These are phyloP conservation scores for Yponomeuta evonymella DNA, from an alignment of 2,888 invertebrate genomes.

Conservation along the genomic window DNA sequence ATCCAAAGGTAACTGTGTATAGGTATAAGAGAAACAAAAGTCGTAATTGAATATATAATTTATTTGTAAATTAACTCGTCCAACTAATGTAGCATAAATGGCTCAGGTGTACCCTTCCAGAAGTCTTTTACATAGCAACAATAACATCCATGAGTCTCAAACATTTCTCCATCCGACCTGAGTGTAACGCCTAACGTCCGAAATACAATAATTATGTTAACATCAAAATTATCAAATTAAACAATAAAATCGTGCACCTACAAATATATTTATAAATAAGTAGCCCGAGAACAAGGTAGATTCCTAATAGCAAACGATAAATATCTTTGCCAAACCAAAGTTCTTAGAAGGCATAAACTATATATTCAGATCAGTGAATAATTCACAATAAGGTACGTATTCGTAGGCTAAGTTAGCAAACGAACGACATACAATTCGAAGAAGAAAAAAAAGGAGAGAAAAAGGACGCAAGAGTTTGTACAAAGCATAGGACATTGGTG, in stretches of 20 bases:
- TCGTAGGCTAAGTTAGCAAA: background rate
- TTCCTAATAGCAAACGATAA: slow-evolving; percentile 13
- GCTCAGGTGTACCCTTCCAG: slow-evolving; percentile 49
- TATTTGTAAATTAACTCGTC: slow-evolving; percentile 65
- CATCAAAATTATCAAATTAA: slow-evolving; percentile 57
- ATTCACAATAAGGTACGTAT: slow-evolving; percentile 1
- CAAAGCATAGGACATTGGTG: slow-evolving; percentile 60
- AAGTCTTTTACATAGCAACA: slow-evolving; percentile 30
- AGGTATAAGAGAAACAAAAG: slow-evolving; percentile 22
- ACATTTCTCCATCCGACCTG: slow-evolving; percentile 46
- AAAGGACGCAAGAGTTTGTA: slow-evolving; percentile 28
- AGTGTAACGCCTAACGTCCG: slow-evolving; percentile 40
- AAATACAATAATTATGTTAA: slow-evolving; percentile 45
- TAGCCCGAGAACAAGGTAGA: background rate
- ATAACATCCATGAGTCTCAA: slow-evolving; percentile 38
- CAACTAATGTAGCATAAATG: slow-evolving; percentile 23
- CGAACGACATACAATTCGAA: slow-evolving; percentile 33
- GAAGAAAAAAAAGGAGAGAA: background rate
- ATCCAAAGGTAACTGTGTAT: no score
- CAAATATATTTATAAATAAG: slow-evolving; percentile 25
- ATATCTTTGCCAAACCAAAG: background rate
- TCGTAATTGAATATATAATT: slow-evolving; percentile 36
- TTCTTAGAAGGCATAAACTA: background rate
- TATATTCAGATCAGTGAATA: slow-evolving; percentile 21
- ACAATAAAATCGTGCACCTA: slow-evolving; percentile 56